Evolutionary conservation across 2,888 invertebrate genomes (phyloP).

Genomic region (Parapristionchus giblindavisi): DNA sequence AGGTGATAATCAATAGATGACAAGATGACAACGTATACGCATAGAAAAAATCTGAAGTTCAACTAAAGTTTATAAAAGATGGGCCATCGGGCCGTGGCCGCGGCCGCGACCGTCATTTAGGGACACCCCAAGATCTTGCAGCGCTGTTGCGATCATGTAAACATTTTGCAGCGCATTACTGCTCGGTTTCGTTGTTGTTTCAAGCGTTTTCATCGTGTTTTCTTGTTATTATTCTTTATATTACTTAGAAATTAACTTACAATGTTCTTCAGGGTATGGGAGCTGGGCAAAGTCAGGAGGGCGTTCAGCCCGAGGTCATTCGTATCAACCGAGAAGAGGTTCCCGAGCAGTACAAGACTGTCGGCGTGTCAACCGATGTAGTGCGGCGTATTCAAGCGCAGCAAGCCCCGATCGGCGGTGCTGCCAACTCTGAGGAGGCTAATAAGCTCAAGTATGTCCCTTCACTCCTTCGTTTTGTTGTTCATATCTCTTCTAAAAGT

Average conservation of each 20-base stretch:
- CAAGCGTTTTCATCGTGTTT: not conserved
- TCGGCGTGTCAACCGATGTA: slow-evolving; percentile 62
- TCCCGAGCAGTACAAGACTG: slow-evolving; percentile 64
- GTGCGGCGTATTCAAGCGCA: slow-evolving; percentile 51
- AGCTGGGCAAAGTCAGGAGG: slow-evolving; percentile 52
- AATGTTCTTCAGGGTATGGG: slow-evolving; percentile 49
- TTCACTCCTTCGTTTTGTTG: not conserved
- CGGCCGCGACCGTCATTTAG: too few species aligned
- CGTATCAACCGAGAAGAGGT: slow-evolving; percentile 61
- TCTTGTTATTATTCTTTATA: not conserved
- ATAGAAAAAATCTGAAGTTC: too few species aligned
- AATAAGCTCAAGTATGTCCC: slow-evolving; percentile 24
- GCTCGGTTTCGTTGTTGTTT: not conserved
- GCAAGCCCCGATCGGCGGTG: not conserved
- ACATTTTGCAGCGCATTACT: too few species aligned
- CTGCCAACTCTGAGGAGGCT: slow-evolving; percentile 22
- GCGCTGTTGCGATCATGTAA: too few species aligned
- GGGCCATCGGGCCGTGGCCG: too few species aligned
- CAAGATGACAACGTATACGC: too few species aligned
- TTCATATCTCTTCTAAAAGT: not conserved
- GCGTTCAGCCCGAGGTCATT: slow-evolving; percentile 51
- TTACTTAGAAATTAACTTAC: not conserved
- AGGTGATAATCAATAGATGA: too few species aligned
- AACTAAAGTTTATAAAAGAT: too few species aligned
- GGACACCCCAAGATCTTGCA: too few species aligned